These are phyloP conservation scores for Chlamydotis undulata DNA, from an alignment of 2,113 vertebrate genomes.

Conservation along the genomic window DNA sequence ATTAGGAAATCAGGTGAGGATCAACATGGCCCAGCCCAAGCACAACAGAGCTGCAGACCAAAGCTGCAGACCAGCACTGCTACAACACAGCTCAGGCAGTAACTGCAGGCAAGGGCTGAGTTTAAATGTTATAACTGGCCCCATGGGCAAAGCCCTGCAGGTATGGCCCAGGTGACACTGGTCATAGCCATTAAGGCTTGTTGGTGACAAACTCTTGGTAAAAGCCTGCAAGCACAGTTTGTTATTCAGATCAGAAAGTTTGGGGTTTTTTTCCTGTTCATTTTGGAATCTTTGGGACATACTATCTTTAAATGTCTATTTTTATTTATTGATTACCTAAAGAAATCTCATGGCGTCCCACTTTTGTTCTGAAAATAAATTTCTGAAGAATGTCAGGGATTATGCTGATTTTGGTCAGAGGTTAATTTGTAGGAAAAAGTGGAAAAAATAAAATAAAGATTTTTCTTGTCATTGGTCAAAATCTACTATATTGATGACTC, in stretches of 20 bases:
- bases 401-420: neutral
- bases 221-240: neutral
- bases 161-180: neutral
- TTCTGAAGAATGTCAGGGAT: neutral
- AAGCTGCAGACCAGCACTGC: neutral
- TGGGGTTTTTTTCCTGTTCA: neutral
- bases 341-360: neutral
- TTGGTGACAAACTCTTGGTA: neutral
- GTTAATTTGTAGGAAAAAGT: neutral
- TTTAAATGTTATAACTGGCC: neutral
- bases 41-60: neutral
- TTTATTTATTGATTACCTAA: neutral
- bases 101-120: neutral
- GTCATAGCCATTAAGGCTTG: neutral
- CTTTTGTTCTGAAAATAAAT: neutral
- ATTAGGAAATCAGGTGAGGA: neutral
- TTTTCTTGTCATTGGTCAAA: neutral
- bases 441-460: neutral
- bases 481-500: neutral
- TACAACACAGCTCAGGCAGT: too few relatives aligned
- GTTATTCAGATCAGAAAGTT: neutral
- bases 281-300: neutral
- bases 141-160: neutral
- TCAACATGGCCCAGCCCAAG: neutral
- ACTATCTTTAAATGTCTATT: neutral